These are phyloP conservation scores for Orussus abietinus DNA, from an alignment of 1,140 invertebrate species.

Conservation along the genomic window DNA sequence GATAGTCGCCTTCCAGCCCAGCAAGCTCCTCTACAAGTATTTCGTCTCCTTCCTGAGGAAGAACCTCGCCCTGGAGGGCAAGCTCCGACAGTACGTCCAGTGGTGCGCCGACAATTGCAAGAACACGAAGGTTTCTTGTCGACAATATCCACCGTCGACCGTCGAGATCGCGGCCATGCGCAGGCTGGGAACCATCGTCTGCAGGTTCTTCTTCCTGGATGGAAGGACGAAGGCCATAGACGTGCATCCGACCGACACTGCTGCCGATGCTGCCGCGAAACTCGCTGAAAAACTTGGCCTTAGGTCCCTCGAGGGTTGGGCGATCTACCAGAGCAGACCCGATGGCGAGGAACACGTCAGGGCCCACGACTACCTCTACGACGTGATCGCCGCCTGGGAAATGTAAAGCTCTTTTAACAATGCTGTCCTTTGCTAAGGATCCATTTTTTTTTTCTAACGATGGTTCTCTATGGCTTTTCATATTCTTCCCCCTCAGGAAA, in stretches of 20 bases:
- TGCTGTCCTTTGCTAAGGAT: not conserved
- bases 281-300: constrained; percentile 87
- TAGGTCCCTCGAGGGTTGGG: constrained; percentile 84
- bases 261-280: constrained; percentile 81
- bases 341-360: constrained; percentile 90
- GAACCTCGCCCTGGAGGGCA: constrained; percentile 66
- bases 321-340: constrained; percentile 81
- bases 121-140: constrained; percentile 74
- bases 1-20: constrained; percentile 88
- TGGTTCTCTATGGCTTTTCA: constrained; percentile 9
- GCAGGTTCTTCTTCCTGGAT: constrained; percentile 92
- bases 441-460: constrained; percentile 8
- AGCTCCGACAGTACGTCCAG: constrained; percentile 81
- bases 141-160: constrained; percentile 83
- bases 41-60: constrained; percentile 76
- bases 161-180: constrained; percentile 93
- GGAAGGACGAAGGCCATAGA: constrained; percentile 93
- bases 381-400: constrained; percentile 92
- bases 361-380: constrained; percentile 88
- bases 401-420: constrained; percentile 58
- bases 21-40: constrained; percentile 75
- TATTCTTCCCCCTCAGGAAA: constrained; percentile 48
- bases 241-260: constrained; percentile 91
- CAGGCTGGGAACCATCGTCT: constrained; percentile 86
- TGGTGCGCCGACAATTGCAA: constrained; percentile 93